Evolutionary conservation across 2,113 vertebrate species (phyloP), one percentile per base, ranked within the genome.

Genomic region (Dicrurus megarhynchus): DNA sequence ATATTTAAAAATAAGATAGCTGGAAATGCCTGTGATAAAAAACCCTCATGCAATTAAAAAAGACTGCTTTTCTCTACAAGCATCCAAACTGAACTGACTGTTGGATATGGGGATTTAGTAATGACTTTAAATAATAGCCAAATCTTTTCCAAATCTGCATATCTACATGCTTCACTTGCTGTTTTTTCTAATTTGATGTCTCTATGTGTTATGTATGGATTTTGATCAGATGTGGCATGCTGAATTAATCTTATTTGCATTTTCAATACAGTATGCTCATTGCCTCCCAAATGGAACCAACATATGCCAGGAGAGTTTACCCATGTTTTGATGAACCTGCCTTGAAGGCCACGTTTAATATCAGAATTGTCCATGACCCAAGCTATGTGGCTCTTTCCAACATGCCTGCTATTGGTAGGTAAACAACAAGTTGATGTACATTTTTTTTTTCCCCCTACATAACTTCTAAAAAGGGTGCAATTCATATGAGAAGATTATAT

Each of bases 301-400:
- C 97, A 1, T 97, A 90, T 92, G 98, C 98, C 76, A 97, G 98
- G 82, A 96, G 35, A 52, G 98, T 98, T 83, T 98, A 98, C 44
- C 98, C 98, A 39, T 98, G 98, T 90, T 98, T 98, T 92, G 98
- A 98, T 97, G 98, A 98, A 79, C 98, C 98, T 85, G 98, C 97
- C 83, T 95, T 98, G 94, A 98, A 98, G 88, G 98, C 98, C 73
- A 98, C 98, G 7, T 98, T 98, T 96, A 97, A 96, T 86, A 98
- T 98, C 91, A 98, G 97, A 87, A 75, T 98, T 89, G 89, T 98
- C 76, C 98, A 98, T 82, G 98, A 98, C 80, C 96, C 98, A n/a
- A 95, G 76, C 61, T 98, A 97, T 77, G 96, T 97, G 86, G 98
- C 98, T 69, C 97, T 98, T 97, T 98, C 98, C 78, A 98, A 98